Base-by-base conservation (phyloP, 2,888 invertebrate genomes). In the Epirrita christyi region DNA sequence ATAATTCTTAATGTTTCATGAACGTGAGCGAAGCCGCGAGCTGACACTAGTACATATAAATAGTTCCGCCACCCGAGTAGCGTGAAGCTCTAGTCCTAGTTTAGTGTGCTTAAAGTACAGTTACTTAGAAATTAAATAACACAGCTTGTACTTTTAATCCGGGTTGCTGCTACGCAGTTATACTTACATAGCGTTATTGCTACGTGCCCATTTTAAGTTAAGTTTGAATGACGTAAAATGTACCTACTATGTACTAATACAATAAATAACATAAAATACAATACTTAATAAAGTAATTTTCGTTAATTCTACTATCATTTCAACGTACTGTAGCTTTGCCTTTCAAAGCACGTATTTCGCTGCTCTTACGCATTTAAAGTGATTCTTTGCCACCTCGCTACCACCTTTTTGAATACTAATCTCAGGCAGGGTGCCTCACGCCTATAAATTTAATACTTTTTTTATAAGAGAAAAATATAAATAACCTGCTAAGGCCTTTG, bases 391-490 rank as follows among this genome's bases (percentile, higher is more conserved):
- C 91, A 90, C 90, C 87, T 90, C 85, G 73, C 71, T 64, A 66
- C 71, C 76, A 27, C 29, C 36, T 45, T 50, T 80, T 81, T 83
- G 90, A 86, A 91, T 91, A 89, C 87, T 85, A 89, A 91, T 84
- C 58, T 62, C 29, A 48, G 58, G 57, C 58, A 56, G 52, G 55
- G 67, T 69, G 67, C 64, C 64, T 64, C 60, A 62, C 64, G 69
- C 65, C 68, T 69, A 72, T 73, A 72, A 73, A 73, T 72, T 64
- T 73, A 59, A 73, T 75, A 74, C 71, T 21, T 70, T 72, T 72
- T 68, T 72, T 67, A 66, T 47, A 59, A 62, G 60, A 61, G 55
- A 68, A 59, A 68, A 68, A 72, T 72, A 70, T 72, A 54, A 74
- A 68, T 59, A 64, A 68, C 56, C 58, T 66, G 44, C 14, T 40